Evolutionary conservation across 2,113 vertebrate species (phyloP).

Genomic region (Plecturocebus donacophilus): DNA sequence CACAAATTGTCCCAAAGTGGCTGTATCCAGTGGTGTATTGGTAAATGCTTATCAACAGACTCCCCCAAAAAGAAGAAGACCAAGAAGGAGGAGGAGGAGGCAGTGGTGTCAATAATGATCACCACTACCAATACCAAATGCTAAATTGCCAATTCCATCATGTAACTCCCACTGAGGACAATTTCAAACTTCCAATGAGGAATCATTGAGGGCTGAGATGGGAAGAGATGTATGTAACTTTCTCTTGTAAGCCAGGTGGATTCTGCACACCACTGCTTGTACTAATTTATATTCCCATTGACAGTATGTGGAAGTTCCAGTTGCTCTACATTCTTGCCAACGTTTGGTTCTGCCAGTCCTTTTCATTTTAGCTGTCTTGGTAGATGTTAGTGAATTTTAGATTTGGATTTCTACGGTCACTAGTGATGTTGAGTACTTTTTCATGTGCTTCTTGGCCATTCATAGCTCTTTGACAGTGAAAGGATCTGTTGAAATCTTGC

Average conservation of each 20-base stretch:
- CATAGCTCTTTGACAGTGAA: not conserved
- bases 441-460: not conserved
- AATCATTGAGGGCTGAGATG: not conserved
- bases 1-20: not conserved
- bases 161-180: not conserved
- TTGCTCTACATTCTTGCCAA: not conserved
- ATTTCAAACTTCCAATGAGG: not conserved
- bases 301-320: not conserved
- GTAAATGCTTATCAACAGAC: not conserved
- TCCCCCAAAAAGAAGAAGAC: not conserved
- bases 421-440: not conserved
- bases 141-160: not conserved
- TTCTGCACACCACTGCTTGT: not conserved
- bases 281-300: not conserved
- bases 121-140: not conserved
- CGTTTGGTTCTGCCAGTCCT: not conserved
- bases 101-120: rapidly evolving
- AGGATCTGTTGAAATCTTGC: not conserved
- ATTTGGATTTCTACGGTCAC: not conserved
- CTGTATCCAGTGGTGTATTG: not conserved
- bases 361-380: not conserved
- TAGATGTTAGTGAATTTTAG: not conserved
- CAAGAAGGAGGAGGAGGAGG: not conserved
- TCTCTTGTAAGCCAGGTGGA: not conserved
- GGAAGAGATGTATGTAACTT: not conserved